Evolutionary conservation across 2,888 invertebrate genomes (phyloP).

Genomic region (Seira ritae): DNA sequence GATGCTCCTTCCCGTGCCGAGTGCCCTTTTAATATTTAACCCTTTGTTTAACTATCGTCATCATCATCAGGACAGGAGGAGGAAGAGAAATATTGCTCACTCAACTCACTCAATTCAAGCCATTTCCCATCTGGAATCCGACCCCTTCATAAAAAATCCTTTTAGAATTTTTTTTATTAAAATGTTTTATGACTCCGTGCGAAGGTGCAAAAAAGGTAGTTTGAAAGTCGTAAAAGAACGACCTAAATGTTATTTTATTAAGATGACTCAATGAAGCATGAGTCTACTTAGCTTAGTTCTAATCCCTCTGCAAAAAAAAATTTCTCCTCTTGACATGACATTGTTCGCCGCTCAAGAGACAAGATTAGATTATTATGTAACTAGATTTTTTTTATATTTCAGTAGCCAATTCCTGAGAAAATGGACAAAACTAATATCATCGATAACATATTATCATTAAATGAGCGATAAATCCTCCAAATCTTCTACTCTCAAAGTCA

Average conservation of each 20-base stretch:
- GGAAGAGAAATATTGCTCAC: conserved; percentile 3
- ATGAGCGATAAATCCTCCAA: conserved; percentile 6
- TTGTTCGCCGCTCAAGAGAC: background rate
- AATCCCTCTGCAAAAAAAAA: background rate
- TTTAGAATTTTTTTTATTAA: too few species aligned
- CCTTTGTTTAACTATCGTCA: too few species aligned
- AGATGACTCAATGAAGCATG: conserved; percentile 8
- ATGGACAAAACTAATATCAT: conserved; percentile 19
- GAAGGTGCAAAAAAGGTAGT: background rate
- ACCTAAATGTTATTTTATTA: background rate
- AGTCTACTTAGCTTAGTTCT: background rate
- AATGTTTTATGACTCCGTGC: too few species aligned
- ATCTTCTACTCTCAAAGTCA: background rate
- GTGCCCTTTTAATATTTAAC: background rate
- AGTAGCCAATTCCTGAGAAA: conserved; percentile 1
- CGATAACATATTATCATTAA: conserved; percentile 19
- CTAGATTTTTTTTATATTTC: background rate
- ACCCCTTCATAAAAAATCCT: too few species aligned
- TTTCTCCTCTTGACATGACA: background rate
- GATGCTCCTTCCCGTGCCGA: background rate
- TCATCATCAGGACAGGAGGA: too few species aligned
- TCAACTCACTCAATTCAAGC: too few species aligned
- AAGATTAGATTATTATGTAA: conserved; percentile 15
- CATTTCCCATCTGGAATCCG: conserved; percentile 36
- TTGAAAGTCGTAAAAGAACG: background rate